Conservation (phyloP, 2,113 vertebrate genomes). For the Sturnira hondurensis region DNA sequence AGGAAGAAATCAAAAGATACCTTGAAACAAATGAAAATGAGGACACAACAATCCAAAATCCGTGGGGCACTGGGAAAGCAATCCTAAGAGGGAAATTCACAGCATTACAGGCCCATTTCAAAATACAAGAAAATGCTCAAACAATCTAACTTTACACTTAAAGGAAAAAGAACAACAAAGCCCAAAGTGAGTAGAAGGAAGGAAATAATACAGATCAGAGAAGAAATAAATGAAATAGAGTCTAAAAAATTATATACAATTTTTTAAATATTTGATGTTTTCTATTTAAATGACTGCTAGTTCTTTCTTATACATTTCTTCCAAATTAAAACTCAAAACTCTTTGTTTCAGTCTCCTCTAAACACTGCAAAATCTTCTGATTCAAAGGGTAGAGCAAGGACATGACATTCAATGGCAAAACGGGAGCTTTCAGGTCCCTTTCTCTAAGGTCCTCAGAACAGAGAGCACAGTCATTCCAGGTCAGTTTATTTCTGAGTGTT, state of each 20-base stretch:
- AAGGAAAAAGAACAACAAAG: too few species aligned
- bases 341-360: background rate
- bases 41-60: too few species aligned
- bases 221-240: too few species aligned
- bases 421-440: background rate
- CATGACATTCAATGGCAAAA: background rate
- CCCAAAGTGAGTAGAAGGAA: too few species aligned
- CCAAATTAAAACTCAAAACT: background rate
- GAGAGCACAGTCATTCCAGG: background rate
- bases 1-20: too few species aligned
- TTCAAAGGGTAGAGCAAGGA: background rate
- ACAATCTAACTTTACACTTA: too few species aligned
- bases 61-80: too few species aligned
- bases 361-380: background rate
- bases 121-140: too few species aligned
- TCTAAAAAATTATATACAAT: background rate
- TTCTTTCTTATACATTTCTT: background rate
- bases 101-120: too few species aligned
- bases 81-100: too few species aligned
- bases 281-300: background rate
- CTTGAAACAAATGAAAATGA: too few species aligned
- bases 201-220: too few species aligned
- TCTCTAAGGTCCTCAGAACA: background rate
- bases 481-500: slow-evolving; percentile 10
- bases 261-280: background rate